phyloP scores from a whole-genome alignment of 1,140 invertebrate species.

The Tetranychus cinnabarinus region DNA sequence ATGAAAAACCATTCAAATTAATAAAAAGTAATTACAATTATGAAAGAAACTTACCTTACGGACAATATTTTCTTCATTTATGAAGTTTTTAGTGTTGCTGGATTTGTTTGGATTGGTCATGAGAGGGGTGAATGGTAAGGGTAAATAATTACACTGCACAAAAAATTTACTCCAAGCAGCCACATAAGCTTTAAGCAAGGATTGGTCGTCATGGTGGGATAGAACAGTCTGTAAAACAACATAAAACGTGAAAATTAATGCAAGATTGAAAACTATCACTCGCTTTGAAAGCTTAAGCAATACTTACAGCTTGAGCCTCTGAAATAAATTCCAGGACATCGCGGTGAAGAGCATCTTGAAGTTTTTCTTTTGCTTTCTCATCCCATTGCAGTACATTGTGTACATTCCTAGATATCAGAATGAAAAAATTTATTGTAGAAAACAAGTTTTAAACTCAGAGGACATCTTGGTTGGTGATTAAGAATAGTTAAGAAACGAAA shows the following conservation, averaged over 20 bases:
- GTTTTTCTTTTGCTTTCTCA: constrained; percentile 54
- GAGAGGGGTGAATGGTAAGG: constrained; percentile 78
- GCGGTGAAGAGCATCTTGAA: constrained; percentile 63
- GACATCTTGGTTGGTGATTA: too few species aligned
- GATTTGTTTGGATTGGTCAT: constrained; percentile 37
- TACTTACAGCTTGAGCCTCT: not conserved
- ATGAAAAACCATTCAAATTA: not conserved
- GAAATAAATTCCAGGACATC: constrained; percentile 82
- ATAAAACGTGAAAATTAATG: not conserved
- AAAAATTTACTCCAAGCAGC: constrained; percentile 93
- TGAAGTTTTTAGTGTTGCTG: constrained; percentile 36
- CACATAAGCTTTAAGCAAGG: constrained; percentile 82
- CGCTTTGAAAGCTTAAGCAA: not conserved
- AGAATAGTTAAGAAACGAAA: too few species aligned
- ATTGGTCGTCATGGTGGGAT: constrained; percentile 74
- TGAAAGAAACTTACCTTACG: constrained; percentile 33
- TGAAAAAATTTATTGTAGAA: too few species aligned
- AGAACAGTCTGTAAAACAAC: constrained; percentile 39
- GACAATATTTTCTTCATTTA: constrained; percentile 59
- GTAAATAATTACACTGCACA: constrained; percentile 84
- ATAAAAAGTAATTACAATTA: constrained; percentile 29
- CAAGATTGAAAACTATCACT: not conserved
- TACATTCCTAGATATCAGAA: constrained; percentile 37
- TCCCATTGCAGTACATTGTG: constrained; percentile 88
- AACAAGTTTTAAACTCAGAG: too few species aligned